phyloP scores from a whole-genome alignment of 2,888 invertebrate species.

The Gasteruption jaculator region DNA sequence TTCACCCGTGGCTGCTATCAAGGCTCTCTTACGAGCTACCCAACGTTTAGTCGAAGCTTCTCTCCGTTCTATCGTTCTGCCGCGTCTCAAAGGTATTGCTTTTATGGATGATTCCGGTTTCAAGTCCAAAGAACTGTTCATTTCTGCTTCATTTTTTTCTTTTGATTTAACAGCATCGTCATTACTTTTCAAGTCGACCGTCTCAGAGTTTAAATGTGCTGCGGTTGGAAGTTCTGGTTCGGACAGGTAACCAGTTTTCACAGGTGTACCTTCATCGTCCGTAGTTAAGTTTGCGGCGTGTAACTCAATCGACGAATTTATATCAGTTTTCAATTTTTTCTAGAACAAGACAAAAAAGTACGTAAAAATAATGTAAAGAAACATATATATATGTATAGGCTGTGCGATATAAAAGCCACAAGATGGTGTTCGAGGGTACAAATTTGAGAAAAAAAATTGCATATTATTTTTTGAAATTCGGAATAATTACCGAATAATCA shows the following conservation, averaged over 20 bases:
- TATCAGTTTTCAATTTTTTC: constrained; percentile 27
- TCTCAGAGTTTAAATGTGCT: too few relatives aligned
- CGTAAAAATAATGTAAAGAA: not conserved
- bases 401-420: too few relatives aligned
- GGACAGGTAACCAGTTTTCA: constrained; percentile 20
- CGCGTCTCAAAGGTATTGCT: constrained; percentile 25
- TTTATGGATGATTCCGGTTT: too few relatives aligned
- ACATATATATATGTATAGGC: too few relatives aligned
- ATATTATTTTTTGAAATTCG: too few relatives aligned
- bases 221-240: too few relatives aligned
- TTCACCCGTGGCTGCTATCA: constrained; percentile 43
- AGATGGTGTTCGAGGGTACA: too few relatives aligned
- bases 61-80: constrained; percentile 37
- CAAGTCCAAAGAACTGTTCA: too few relatives aligned
- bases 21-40: constrained; percentile 46
- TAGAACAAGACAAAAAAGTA: constrained; percentile 15
- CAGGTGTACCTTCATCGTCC: not conserved
- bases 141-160: constrained; percentile 15
- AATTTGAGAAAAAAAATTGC: too few relatives aligned
- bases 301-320: constrained; percentile 16
- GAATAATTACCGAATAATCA: too few relatives aligned
- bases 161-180: constrained; percentile 12
- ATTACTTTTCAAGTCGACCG: constrained; percentile 13
- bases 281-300: constrained; percentile 14
- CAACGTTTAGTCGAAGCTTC: constrained; percentile 46